Base-by-base conservation (phyloP, 1,140 invertebrate species). In the Papilio polyxenes region DNA sequence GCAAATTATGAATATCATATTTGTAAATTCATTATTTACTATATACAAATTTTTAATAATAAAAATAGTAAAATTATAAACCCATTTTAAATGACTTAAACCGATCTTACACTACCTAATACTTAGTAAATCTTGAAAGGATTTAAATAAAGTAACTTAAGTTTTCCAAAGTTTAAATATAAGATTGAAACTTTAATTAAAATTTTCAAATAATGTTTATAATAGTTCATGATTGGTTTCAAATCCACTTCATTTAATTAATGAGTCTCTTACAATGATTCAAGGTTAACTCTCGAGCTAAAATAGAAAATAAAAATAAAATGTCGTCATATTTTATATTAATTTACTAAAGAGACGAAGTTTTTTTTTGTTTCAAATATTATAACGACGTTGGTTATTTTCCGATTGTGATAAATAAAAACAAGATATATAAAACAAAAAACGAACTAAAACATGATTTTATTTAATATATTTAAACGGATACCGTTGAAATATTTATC, bases 401-500 rank as follows among this genome's bases (percentile, higher is more conserved):
- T 31, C 23, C 23, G 23, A 31, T 56, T n/a, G 53, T 56, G 53
- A 17, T 17, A 56, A 6, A 56, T 23, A 62, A 6, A 62, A 23
- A 20, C n/a, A n/a, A n/a, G n/a, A n/a, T n/a, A n/a, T n/a, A n/a
- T n/a, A n/a, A n/a, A n/a, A n/a, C 23, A 62, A 31, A 31, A 31
- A 2, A 31, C 23, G 23, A 31, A 31, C 23, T 31, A 31, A 31
- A 31, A 31, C 23, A 31, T 31, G 62, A 65, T 37, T 31, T 65
- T 65, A 65, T 65, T 65, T 65, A 65, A 65, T 65, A 10, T 37
- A 23, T 65, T 65, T 65, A n/a, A 59, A 65, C 20, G 23, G 23
- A 65, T 65, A 65, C 62, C 31, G 23, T 31, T 65, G 62, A 37
- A 65, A 65, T 65, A 13, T 65, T 65, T 65, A 65, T 65, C 10